A percentile compares a stretch with the other conserved stretches of the same genome.
Evolutionary conservation across 2,797 vertebrate genomes (phyloP).

Genomic region (Dromococcyx pavoninus): DNA sequence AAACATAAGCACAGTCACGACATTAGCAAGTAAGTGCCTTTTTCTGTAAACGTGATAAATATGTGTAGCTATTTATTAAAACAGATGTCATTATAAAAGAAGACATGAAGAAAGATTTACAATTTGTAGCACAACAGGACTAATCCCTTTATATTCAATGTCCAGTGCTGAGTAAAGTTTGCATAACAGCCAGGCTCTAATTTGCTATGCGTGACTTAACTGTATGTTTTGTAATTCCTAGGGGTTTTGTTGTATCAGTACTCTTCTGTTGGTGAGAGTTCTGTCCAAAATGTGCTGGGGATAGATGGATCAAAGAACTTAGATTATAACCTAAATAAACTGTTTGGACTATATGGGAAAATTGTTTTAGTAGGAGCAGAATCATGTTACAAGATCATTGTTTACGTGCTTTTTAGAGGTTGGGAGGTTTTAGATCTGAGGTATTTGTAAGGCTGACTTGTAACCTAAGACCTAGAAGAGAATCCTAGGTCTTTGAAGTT

Average conservation of each 20-base stretch:
- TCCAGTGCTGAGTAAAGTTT: not conserved
- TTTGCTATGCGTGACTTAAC: not conserved
- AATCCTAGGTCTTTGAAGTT: not conserved
- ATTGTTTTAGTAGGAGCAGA: not conserved
- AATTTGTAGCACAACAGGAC: not conserved
- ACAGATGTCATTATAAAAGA: not conserved
- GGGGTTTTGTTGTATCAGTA: not conserved
- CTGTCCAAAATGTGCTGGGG: not conserved
- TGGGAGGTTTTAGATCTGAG: not conserved
- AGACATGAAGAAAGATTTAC: not conserved
- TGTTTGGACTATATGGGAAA: not conserved
- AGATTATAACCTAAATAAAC: not conserved
- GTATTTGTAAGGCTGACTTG: not conserved
- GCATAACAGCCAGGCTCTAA: not conserved
- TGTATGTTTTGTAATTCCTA: not conserved
- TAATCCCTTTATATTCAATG: not conserved
- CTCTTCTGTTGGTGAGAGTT: not conserved
- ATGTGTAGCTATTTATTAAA: not conserved
- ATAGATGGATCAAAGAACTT: not conserved
- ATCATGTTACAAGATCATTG: not conserved
- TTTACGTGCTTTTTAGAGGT: slow-evolving; percentile 2
- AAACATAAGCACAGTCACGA: slow-evolving; percentile 70
- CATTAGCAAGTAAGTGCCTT: slow-evolving; percentile 76
- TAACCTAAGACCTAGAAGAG: not conserved
- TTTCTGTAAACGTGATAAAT: not conserved